phyloP scores from a whole-genome alignment of 2,797 vertebrate species.

The Peromyscus attwateri region DNA sequence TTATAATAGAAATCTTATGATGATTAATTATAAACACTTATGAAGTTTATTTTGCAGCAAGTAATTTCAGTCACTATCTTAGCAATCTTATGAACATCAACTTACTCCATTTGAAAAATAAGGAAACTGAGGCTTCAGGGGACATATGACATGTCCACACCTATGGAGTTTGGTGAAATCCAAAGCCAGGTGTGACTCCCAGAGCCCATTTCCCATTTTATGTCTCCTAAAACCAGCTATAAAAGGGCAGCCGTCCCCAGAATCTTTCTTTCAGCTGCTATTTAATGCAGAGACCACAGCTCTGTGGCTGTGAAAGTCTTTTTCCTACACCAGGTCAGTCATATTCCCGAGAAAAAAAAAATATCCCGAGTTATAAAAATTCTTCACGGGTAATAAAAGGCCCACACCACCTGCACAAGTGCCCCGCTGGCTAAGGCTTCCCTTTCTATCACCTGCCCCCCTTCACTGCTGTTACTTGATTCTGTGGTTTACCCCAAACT shows the following conservation, averaged over 20 bases:
- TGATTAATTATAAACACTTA: slow-evolving; percentile 2
- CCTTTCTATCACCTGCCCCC: background rate
- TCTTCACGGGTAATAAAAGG: background rate
- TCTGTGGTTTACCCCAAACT: background rate
- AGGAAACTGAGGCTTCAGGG: background rate
- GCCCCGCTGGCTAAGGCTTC: background rate
- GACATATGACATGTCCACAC: background rate
- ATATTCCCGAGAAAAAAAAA: background rate
- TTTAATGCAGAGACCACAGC: background rate
- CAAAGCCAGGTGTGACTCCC: background rate
- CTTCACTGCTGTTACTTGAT: background rate
- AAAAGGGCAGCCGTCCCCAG: background rate
- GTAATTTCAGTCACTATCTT: slow-evolving; percentile 26
- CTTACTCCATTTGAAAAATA: slow-evolving; percentile 27
- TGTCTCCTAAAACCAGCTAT: background rate
- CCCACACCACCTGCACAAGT: background rate
- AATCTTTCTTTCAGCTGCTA: background rate
- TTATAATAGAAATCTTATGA: slow-evolving; percentile 26
- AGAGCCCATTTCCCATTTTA: background rate
- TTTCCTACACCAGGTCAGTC: background rate
- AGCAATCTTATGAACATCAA: background rate
- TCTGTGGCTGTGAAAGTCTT: background rate
- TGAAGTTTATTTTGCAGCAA: background rate
- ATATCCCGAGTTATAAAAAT: background rate
- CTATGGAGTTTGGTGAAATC: background rate